Evolutionary conservation across 2,113 vertebrate species (phyloP).

Genomic region (Podilymbus podiceps): DNA sequence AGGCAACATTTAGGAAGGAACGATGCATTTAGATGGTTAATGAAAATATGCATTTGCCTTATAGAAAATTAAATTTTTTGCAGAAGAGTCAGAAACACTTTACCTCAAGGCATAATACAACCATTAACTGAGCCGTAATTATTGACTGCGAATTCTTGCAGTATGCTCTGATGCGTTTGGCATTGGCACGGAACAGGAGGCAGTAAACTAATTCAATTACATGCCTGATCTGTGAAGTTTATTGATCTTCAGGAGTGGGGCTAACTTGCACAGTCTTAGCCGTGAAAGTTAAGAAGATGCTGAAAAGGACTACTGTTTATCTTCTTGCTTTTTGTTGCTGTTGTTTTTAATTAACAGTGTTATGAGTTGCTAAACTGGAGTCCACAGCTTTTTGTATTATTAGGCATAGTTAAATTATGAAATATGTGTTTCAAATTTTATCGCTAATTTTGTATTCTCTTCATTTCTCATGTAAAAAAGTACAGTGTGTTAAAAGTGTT

Average conservation of each 20-base stretch:
- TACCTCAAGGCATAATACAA: constrained; percentile 22
- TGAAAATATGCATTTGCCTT: background rate
- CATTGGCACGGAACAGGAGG: constrained; percentile 21
- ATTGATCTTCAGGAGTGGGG: constrained; percentile 36
- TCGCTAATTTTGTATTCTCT: background rate
- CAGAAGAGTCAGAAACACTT: background rate
- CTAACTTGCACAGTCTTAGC: background rate
- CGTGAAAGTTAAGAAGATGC: background rate
- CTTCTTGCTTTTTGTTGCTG: background rate
- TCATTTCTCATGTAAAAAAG: background rate
- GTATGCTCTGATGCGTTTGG: constrained; percentile 27
- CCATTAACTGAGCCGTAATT: constrained; percentile 29
- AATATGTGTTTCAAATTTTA: background rate
- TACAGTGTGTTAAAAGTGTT: background rate
- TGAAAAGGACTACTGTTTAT: background rate
- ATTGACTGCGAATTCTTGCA: constrained; percentile 35
- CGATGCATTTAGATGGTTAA: background rate
- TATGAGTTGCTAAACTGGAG: background rate
- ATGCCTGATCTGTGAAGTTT: constrained; percentile 41
- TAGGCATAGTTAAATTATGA: background rate
- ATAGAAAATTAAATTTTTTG: background rate
- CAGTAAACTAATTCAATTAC: constrained; percentile 56
- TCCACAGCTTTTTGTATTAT: background rate
- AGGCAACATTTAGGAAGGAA: background rate
- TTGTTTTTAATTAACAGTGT: background rate